phyloP scores from a whole-genome alignment of 2,797 vertebrate genomes.

The Gymnoscopelus braueri region DNA sequence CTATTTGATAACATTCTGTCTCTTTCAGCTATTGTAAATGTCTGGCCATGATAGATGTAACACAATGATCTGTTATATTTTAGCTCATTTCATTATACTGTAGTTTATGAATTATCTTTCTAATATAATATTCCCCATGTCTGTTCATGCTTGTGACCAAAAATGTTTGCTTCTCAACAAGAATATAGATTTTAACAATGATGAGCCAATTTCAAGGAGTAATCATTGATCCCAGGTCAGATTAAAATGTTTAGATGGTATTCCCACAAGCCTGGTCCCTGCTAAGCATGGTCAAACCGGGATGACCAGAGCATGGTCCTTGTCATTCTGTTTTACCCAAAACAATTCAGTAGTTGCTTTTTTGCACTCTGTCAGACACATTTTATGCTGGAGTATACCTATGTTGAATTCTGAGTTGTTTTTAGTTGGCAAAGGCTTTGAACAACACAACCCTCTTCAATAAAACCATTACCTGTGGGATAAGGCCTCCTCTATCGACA shows the following conservation, averaged over 20 bases:
- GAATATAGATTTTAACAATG: not conserved
- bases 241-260: not conserved
- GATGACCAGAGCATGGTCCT: not conserved
- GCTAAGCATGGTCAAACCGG: no score
- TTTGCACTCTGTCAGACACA: no score
- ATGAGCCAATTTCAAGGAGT: not conserved
- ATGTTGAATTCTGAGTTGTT: not conserved
- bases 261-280: not conserved
- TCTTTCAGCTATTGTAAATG: no score
- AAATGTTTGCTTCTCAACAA: conserved; percentile 15
- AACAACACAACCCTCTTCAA: no score
- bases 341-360: no score
- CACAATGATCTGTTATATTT: not conserved
- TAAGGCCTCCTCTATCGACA: not conserved
- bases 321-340: no score
- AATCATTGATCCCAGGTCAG: not conserved
- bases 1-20: no score
- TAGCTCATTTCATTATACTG: not conserved
- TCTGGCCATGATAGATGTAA: not conserved
- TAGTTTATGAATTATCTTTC: not conserved
- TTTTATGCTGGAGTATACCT: not conserved
- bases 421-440: no score
- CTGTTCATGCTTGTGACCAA: conserved; percentile 35
- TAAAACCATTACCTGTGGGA: no score
- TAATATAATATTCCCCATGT: conserved; percentile 31